Percentiles rank a stretch among this genome's conserved stretches.
These are phyloP conservation scores for Athene noctua DNA, from an alignment of 2,113 vertebrate genomes.

Conservation along the genomic window DNA sequence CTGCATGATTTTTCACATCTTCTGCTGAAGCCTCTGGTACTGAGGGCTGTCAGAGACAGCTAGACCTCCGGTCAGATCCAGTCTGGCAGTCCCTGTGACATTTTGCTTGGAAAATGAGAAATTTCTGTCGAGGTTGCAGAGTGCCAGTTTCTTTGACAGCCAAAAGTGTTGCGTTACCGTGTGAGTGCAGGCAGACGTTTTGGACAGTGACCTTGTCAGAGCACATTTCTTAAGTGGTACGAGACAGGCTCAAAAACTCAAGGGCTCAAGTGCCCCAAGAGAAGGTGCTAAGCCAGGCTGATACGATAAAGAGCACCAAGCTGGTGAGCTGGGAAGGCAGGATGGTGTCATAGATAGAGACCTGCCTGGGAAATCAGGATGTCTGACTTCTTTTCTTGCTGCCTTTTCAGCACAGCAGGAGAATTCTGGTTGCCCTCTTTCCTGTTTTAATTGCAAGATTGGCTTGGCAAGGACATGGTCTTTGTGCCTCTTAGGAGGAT, in stretches of 20 bases:
- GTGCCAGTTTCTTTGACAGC: neutral
- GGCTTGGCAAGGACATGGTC: neutral
- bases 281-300: slow-evolving; percentile 13
- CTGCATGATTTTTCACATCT: neutral
- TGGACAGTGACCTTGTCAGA: neutral
- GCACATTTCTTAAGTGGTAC: neutral
- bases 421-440: neutral
- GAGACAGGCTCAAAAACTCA: neutral
- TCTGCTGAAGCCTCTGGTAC: neutral
- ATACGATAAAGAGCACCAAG: neutral
- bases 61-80: neutral
- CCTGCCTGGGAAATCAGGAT: neutral
- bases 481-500: neutral
- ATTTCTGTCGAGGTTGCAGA: neutral
- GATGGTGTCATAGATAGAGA: neutral
- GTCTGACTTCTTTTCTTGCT: neutral
- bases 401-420: neutral
- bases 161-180: accelerated
- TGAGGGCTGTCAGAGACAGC: neutral
- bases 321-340: neutral
- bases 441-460: neutral
- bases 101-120: neutral
- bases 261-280: neutral
- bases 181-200: neutral
- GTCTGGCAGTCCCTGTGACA: neutral